Base-by-base conservation (phyloP, 2,113 vertebrate species). In the Cottus gobio region DNA sequence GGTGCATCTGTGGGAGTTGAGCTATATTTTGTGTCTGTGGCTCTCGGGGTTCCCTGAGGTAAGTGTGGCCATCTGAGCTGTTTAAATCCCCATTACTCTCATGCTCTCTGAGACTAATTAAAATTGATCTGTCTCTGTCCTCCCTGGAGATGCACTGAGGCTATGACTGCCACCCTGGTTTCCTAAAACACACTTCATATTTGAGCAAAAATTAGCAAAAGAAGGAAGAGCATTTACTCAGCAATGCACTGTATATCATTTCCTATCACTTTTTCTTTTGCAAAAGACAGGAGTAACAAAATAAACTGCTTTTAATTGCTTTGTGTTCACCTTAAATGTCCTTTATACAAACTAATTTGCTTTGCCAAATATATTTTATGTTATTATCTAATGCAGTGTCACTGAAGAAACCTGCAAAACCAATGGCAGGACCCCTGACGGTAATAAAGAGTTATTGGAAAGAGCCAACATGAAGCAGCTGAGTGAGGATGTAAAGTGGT, bases 71-170 rank as follows among this genome's bases (percentile, higher is more conserved):
- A 70, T 66, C 44, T 76, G 46, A 78, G 63, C 82, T 85, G 69
- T 87, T 92, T 85, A 87, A 87, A 92, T 89, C 63, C 37, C 67
- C 75, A 87, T 92, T 90, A 87, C 68, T 87, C 79, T 79, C 66
- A 18, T 78, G 71, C 74, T 90, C 83, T 86, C 69, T 80, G 72
- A 77, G 77, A 80, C 48, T 91, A 90, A 94, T 93, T 93, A 90
- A 92, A 91, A 92, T 88, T 79, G 90, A 92, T 94, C 84, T 6
- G 75, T 69, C 82, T 89, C 37, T 72, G 61, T 79, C 66, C 50
- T 76, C 81, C 75, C 66, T 11, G 42, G 68, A 80, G 78, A 89
- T 26, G 44, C 26, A 58, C 12, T 3, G n/a, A 68, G 34, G 56
- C 62, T 12, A 31, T 75, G 31, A 18, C 24, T 26, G 26, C 56